Conservation (phyloP, 2,113 vertebrate species). For the Phaethornis superciliosus region DNA sequence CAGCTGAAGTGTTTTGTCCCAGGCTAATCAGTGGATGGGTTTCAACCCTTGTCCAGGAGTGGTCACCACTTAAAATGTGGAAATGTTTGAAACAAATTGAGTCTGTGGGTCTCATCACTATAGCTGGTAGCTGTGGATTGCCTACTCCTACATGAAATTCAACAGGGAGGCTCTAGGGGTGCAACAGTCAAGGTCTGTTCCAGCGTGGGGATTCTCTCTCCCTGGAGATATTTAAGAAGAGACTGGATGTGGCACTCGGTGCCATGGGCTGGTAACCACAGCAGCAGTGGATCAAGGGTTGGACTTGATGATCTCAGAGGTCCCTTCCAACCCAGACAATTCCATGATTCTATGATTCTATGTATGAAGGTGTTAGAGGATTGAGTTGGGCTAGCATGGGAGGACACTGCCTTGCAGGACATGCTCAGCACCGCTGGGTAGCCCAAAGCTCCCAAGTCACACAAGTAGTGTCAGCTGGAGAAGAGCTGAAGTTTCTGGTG, state of each 20-base stretch:
- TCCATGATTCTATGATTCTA: no score
- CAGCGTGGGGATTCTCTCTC: no score
- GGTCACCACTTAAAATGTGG: background rate
- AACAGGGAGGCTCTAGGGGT: accelerated
- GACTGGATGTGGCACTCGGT: no score
- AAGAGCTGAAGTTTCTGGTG: background rate
- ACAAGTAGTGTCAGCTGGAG: background rate
- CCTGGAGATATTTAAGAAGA: no score
- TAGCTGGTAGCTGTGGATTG: background rate
- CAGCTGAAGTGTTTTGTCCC: background rate
- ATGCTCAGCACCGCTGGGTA: background rate
- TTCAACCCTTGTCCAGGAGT: background rate
- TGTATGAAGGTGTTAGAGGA: accelerated
- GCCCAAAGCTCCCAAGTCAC: background rate
- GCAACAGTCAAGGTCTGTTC: background rate
- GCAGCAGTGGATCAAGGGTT: no score
- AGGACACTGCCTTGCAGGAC: no score
- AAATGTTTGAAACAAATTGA: background rate
- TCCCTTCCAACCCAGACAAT: no score
- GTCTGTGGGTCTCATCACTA: background rate
- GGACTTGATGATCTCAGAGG: no score
- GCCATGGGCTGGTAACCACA: no score
- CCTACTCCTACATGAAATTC: background rate
- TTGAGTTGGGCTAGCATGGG: no score
- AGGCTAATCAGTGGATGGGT: background rate